These are phyloP conservation scores for Melanocharis versteri DNA, from an alignment of 2,113 vertebrate genomes.

Conservation along the genomic window DNA sequence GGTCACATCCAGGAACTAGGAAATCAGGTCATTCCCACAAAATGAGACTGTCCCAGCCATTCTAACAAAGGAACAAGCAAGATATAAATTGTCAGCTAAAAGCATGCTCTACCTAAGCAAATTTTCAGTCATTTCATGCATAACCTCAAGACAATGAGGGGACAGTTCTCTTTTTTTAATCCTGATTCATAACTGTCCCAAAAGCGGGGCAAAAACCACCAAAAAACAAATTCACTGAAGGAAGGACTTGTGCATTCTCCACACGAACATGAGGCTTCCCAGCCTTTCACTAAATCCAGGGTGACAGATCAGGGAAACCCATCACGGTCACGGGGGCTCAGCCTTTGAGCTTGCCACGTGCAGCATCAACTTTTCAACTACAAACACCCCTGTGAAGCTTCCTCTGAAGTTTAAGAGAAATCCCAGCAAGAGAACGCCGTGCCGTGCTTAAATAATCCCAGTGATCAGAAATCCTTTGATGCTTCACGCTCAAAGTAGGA, in stretches of 20 bases:
- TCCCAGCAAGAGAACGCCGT: background rate
- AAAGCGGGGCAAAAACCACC: rapidly evolving
- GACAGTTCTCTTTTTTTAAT: background rate
- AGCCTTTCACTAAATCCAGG: background rate
- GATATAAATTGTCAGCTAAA: background rate
- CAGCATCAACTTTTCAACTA: background rate
- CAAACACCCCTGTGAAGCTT: background rate
- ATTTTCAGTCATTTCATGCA: background rate
- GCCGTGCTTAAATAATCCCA: background rate
- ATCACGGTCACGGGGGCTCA: rapidly evolving
- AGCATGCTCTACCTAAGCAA: background rate
- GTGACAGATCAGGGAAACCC: background rate
- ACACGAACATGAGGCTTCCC: background rate
- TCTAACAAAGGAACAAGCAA: background rate
- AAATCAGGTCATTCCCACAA: background rate
- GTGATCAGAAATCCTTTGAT: background rate
- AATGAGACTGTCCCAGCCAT: background rate
- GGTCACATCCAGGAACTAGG: background rate
- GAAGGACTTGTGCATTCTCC: background rate
- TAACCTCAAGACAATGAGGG: background rate
- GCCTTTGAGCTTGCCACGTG: background rate
- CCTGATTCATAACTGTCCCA: background rate
- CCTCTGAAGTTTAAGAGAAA: background rate
- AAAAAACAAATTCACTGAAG: rapidly evolving
- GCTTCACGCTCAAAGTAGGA: background rate